Evolutionary conservation across 2,888 invertebrate species (phyloP).

Genomic region (Acleris sparsana): DNA sequence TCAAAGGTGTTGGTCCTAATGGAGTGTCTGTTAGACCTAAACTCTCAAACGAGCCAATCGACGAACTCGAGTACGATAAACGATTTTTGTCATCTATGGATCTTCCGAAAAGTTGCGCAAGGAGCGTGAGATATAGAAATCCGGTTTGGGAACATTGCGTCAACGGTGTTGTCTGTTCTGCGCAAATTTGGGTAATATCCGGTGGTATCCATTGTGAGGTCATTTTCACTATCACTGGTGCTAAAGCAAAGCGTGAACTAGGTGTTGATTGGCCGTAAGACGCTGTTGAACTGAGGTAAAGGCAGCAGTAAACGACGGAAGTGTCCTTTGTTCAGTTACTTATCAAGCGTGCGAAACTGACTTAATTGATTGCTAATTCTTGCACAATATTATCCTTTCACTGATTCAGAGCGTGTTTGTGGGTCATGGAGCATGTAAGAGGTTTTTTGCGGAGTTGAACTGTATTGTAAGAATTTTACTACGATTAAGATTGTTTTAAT

Average conservation of each 20-base stretch:
- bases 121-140: conserved; percentile 83
- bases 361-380: conserved; percentile 3
- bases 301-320: conserved; percentile 14
- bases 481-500: too few species aligned
- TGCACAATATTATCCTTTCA: conserved; percentile 5
- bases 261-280: conserved; percentile 18
- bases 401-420: background rate
- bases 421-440: background rate
- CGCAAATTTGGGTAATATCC: conserved; percentile 81
- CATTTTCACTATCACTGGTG: conserved; percentile 46
- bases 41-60: conserved; percentile 27
- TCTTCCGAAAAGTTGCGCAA: conserved; percentile 82
- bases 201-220: conserved; percentile 80
- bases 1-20: conserved; percentile 40
- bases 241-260: background rate
- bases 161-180: conserved; percentile 74
- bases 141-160: conserved; percentile 85
- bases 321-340: conserved; percentile 20
- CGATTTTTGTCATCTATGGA: conserved; percentile 66
- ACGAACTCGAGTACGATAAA: conserved; percentile 20
- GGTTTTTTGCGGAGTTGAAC: too few species aligned
- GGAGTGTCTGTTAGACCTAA: conserved; percentile 34
- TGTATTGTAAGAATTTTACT: too few species aligned
- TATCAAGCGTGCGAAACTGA: conserved; percentile 5
- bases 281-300: conserved; percentile 17